Evolutionary conservation across 2,797 vertebrate species (phyloP), one percentile per base, ranked within the genome.

Genomic region (Enteromius unitaeniatus): DNA sequence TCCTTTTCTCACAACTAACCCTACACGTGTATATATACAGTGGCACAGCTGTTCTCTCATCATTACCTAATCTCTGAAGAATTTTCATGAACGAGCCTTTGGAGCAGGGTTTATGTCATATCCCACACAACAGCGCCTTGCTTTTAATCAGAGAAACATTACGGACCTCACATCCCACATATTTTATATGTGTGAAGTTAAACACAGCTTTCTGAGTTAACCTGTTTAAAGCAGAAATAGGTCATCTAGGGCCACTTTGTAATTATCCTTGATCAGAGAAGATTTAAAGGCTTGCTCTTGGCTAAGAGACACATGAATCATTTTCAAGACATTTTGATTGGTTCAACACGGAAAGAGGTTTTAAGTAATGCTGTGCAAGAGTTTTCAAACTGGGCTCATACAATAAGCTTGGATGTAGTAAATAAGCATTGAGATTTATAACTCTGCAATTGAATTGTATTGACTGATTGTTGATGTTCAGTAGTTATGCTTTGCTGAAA

Each of bases 261-360:
- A 82, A 87, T 89, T 86, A 88, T 88, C 65, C 21, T 34, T 83
- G 67, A 86, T 87, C 86, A 67, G 62, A 86, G 65, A 79, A 80
- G 84, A 82, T 73, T 65, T 77, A 58, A 51, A 77, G 37, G 47
- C 51, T 65, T 34, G 15, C 60, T 81, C 67, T 76, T 78, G 78
- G 78, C 74, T 82, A 65, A 79, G 62, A 85, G 47, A 77, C 62
- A 28, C 53, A 26, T 86, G 72, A 76, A 73, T 34, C 31, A 40
- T 74, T 76, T 64, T 42, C 28, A 67, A 37, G 47, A 47, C 4
- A n/a, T 82, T 55, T 65, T 34, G 68, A 62, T 67, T n/a, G 51
- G 49, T 77, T 77, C 55, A 67, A 76, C 49, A 31, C n/a, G 17
- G 34, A 65, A 68, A 58, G 34, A 28, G 47, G 23, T 31, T 53